Conservation (phyloP, 2,113 vertebrate genomes). For the Thinocorus orbignyianus region DNA sequence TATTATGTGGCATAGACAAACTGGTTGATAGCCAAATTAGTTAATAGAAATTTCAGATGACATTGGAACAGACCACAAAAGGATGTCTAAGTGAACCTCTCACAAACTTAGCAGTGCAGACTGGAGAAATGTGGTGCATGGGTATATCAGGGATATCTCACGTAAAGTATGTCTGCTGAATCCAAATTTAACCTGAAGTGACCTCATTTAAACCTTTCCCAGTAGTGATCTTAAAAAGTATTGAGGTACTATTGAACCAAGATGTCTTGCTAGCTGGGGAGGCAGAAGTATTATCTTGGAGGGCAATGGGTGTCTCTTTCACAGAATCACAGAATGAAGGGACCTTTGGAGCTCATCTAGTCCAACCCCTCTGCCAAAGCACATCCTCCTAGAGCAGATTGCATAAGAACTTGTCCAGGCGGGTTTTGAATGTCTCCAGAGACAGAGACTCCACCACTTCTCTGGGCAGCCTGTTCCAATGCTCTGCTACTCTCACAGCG, state of each 20-base stretch:
- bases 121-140: not conserved
- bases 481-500: too few species aligned
- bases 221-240: not conserved
- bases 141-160: not conserved
- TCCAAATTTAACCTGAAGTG: not conserved
- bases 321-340: too few species aligned
- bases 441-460: too few species aligned
- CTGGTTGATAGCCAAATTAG: conserved; percentile 75
- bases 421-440: too few species aligned
- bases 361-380: too few species aligned
- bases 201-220: not conserved
- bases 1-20: conserved; percentile 65
- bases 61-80: conserved; percentile 58
- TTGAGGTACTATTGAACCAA: not conserved
- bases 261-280: not conserved
- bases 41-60: conserved; percentile 71
- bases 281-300: not conserved
- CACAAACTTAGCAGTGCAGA: not conserved
- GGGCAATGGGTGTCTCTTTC: not conserved
- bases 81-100: not conserved
- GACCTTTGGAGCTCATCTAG: too few species aligned
- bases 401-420: too few species aligned
- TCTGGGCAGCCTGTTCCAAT: too few species aligned
- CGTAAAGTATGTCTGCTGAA: not conserved
- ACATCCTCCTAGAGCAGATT: too few species aligned